Base-by-base conservation (phyloP, 2,113 vertebrate genomes). In the Prionailurus bengalensis region DNA sequence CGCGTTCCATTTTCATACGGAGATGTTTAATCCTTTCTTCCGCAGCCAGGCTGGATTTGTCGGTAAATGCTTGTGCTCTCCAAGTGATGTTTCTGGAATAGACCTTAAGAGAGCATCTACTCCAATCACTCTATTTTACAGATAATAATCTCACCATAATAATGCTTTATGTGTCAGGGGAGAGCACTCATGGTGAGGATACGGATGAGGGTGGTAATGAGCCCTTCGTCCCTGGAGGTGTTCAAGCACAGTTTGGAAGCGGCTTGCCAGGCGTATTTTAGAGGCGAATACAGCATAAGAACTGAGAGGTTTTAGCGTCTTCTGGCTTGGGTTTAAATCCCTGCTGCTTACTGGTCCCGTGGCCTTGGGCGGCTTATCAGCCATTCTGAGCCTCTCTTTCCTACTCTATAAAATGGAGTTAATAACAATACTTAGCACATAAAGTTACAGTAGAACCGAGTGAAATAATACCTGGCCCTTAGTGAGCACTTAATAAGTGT, bases 21-120 rank as follows among this genome's bases (percentile, higher is more conserved):
- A 78, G 93, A 58, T 58, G 89, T 93, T 86, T 65, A 94, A 96
- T 68, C 71, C 88, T 87, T 88, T 81, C 88, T 94, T 93, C 94
- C 7, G 31, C 3, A 53, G 85, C 91, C 29, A 29, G 91, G 29
- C 55, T 94, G 71, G 29, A 29, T 86, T 70, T 85, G 84, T 83
- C 78, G 85, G 66, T 51, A 36, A 95, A 91, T 9, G 71, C 23
- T 91, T 3, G 0, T 7, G 48, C 70, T 92, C 85, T 76, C 68
- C 63, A 58, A 91, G 55, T 33, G 61, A 45, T 51, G 39, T 51
- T 90, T 94, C 90, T 93, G 68, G 94, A 94, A 91, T 25, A 74
- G 58, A 85, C 66, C 83, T 81, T 70, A 87, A 88, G 94, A 92
- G 58, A 78, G 23, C 4, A 5, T 79, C 68, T 16, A 6, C 42